phyloP scores from a whole-genome alignment of 2,113 vertebrate species.

The Xiphophorus hellerii region DNA sequence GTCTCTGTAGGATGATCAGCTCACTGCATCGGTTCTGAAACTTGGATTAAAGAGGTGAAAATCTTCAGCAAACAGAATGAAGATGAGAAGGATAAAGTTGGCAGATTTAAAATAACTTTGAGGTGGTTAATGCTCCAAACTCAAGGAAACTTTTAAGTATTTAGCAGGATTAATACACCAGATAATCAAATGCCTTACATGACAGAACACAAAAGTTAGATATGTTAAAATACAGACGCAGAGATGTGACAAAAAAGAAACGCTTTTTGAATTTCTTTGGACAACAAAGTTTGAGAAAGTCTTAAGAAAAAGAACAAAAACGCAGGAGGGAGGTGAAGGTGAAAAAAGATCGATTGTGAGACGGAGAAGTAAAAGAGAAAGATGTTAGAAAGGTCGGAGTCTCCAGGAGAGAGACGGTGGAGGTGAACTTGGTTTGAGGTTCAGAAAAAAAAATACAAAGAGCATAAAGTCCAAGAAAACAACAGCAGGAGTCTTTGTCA shows the following conservation, averaged over 20 bases:
- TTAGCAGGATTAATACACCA: not conserved
- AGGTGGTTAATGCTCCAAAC: not conserved
- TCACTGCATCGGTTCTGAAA: not conserved
- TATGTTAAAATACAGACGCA: no score
- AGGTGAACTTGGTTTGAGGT: constrained; percentile 10
- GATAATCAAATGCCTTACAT: not conserved
- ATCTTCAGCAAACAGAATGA: not conserved
- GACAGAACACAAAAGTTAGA: not conserved
- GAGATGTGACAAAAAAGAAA: no score
- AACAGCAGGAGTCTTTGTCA: constrained; percentile 12
- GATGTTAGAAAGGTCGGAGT: not conserved
- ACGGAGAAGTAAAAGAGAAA: not conserved
- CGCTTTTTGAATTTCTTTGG: no score
- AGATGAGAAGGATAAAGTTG: not conserved
- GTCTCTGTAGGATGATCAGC: not conserved
- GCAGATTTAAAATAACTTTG: not conserved
- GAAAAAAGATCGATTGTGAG: not conserved
- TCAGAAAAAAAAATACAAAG: constrained; percentile 18
- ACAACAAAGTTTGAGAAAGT: not conserved
- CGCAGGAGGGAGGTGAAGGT: not conserved
- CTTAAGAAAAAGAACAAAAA: not conserved
- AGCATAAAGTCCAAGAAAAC: not conserved
- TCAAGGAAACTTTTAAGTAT: not conserved
- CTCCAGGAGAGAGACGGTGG: not conserved
- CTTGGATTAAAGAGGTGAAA: not conserved